Evolutionary conservation across 30 jellyfish, hydroid and myxozoan genomes (phyloP).

Genomic region (Pseudorhiza aurosa): DNA sequence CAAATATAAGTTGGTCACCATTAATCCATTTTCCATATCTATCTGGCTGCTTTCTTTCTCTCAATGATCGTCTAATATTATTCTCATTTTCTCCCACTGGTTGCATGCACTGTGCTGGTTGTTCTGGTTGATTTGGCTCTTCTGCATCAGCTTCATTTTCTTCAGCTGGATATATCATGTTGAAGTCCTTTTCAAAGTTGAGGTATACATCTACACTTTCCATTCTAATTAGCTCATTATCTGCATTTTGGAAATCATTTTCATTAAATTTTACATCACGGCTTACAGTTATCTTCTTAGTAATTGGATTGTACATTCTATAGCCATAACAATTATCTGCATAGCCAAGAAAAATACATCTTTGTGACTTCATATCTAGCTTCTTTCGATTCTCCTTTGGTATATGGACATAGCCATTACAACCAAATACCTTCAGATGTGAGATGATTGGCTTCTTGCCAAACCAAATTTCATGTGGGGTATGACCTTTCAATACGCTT

Average conservation of each 20-base stretch:
- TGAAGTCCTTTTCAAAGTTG: too few species aligned
- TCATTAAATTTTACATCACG: slow-evolving; percentile 32
- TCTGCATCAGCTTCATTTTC: too few species aligned
- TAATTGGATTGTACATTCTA: slow-evolving; percentile 51
- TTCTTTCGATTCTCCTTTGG: slow-evolving; percentile 47
- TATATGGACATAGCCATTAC: slow-evolving; percentile 56
- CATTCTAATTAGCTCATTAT: too few species aligned
- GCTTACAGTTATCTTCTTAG: slow-evolving; percentile 23
- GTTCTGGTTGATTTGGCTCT: too few species aligned
- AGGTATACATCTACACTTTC: too few species aligned
- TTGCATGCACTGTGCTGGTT: too few species aligned
- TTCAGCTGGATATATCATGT: too few species aligned
- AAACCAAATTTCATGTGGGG: slow-evolving; percentile 62
- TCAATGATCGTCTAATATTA: too few species aligned
- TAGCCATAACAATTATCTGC: slow-evolving; percentile 29
- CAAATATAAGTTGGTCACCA: too few species aligned
- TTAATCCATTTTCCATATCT: too few species aligned
- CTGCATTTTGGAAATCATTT: background rate
- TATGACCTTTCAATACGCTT: slow-evolving; percentile 31
- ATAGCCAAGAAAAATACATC: slow-evolving; percentile 44
- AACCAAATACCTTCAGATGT: slow-evolving; percentile 54
- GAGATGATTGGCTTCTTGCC: slow-evolving; percentile 35
- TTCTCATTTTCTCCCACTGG: too few species aligned
- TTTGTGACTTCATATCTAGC: slow-evolving; percentile 18
- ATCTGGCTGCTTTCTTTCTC: too few species aligned